Percentiles rank a stretch among this genome's conserved stretches.
Evolutionary conservation across 2,113 vertebrate species (phyloP).

Genomic region (Chionomys nivalis): DNA sequence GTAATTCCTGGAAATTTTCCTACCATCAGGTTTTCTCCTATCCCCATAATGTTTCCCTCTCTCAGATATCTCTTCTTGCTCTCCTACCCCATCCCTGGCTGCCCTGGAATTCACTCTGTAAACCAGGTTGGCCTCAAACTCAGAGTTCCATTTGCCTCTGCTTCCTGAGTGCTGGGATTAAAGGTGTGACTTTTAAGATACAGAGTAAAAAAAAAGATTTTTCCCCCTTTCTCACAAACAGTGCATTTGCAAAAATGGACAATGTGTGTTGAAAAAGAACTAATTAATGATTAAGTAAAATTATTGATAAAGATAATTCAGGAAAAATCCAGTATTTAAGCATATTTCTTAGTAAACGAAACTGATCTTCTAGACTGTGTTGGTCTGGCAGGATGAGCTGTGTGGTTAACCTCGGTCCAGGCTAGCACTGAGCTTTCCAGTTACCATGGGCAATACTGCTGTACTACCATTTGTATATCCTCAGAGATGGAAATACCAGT

Average conservation of each 20-base stretch:
- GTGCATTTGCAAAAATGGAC: neutral
- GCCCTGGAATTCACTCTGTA: too few species aligned
- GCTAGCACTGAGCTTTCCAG: constrained; percentile 9
- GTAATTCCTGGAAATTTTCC: too few species aligned
- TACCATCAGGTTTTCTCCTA: too few species aligned
- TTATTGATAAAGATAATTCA: neutral
- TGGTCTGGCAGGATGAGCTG: neutral
- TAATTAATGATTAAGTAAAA: neutral
- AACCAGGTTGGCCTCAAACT: too few species aligned
- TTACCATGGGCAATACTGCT: neutral
- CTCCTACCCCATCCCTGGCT: too few species aligned
- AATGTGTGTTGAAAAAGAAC: neutral
- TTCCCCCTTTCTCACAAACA: neutral
- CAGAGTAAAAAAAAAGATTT: neutral
- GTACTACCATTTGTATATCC: constrained; percentile 62
- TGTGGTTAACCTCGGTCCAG: constrained; percentile 42
- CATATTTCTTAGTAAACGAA: neutral
- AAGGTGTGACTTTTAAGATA: neutral
- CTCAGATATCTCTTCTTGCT: too few species aligned
- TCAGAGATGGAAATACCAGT: constrained; percentile 70
- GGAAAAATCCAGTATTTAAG: neutral
- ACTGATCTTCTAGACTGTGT: constrained; percentile 7
- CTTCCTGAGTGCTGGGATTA: too few species aligned
- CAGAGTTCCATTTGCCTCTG: neutral
- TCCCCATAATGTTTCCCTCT: too few species aligned